These are phyloP conservation scores for Siniperca chuatsi DNA, from an alignment of 2,113 vertebrate species.

Conservation along the genomic window DNA sequence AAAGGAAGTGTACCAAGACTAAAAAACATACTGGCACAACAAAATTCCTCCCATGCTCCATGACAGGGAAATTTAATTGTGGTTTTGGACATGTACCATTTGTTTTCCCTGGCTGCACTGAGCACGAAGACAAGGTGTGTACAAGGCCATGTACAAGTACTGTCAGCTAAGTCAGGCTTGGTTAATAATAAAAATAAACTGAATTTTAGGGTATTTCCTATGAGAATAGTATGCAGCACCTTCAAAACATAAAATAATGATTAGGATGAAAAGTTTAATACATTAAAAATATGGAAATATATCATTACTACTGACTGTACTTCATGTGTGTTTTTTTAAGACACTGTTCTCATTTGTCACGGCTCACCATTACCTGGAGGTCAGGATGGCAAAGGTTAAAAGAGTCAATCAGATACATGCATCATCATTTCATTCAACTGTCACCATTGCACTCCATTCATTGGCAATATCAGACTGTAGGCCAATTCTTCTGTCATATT, in stretches of 20 bases:
- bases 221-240: background rate
- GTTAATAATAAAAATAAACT: background rate
- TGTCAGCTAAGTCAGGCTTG: background rate
- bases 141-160: background rate
- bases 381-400: background rate
- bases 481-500: background rate
- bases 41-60: background rate
- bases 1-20: constrained; percentile 5
- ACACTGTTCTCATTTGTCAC: background rate
- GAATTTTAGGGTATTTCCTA: background rate
- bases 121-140: constrained; percentile 4
- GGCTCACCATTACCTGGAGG: background rate
- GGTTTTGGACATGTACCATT: constrained; percentile 5
- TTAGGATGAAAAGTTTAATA: background rate
- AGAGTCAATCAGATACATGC: too few relatives aligned
- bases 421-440: background rate
- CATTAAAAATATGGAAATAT: background rate
- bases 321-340: background rate
- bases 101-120: constrained; percentile 15
- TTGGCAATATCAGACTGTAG: background rate
- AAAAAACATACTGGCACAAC: background rate
- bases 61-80: constrained; percentile 19
- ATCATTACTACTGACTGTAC: background rate
- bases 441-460: background rate
- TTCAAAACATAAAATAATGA: accelerated